Conservation (phyloP, 2,797 vertebrate genomes). For the Amphiprion clarkii region DNA sequence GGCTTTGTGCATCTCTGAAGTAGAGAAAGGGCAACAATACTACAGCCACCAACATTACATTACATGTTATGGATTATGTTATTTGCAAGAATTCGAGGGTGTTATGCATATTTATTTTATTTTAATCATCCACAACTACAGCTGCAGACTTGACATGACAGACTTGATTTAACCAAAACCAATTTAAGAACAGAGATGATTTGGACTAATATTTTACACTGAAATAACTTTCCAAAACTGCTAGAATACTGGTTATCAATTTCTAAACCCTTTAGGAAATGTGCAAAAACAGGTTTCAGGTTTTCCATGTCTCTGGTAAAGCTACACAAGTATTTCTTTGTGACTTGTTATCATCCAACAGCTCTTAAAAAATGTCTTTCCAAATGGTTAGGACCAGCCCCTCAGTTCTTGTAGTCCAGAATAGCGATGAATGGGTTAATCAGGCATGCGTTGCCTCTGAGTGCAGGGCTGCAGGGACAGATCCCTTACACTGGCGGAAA, state of each 20-base stretch:
- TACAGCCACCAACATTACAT: neutral
- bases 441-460: conserved; percentile 31
- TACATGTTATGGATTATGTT: too few relatives aligned
- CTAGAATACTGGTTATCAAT: neutral
- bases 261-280: neutral
- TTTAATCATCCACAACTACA: too few relatives aligned
- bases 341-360: neutral
- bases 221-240: neutral
- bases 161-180: neutral
- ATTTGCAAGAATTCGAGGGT: too few relatives aligned
- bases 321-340: neutral
- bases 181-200: neutral
- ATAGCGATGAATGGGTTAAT: conserved; percentile 33
- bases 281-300: neutral
- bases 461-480: conserved; percentile 38
- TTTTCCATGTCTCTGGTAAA: neutral
- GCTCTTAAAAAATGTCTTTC: neutral
- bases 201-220: neutral
- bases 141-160: neutral
- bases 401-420: conserved; percentile 3
- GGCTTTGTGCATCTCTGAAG: neutral
- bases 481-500: conserved; percentile 45
- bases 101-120: too few relatives aligned
- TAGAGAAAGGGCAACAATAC: neutral
- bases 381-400: neutral